Percentiles rank a stretch among this genome's conserved stretches.
phyloP scores from a whole-genome alignment of 2,113 vertebrate species.

The Seriola rivoliana region DNA sequence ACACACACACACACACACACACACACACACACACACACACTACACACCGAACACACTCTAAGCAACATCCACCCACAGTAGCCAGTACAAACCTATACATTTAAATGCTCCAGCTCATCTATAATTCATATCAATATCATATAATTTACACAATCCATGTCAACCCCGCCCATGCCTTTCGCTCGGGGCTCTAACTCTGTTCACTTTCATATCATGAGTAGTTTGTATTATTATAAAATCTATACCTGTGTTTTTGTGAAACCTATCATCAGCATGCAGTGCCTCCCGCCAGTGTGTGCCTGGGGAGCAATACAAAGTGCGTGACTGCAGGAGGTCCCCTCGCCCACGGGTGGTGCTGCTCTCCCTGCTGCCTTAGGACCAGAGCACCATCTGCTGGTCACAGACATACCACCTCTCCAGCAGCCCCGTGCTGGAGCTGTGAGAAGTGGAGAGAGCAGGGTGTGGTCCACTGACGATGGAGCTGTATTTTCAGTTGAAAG shows the following conservation, averaged over 20 bases:
- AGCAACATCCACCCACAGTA: neutral
- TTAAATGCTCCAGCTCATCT: conserved; percentile 44
- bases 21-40: no score
- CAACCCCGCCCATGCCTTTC: neutral
- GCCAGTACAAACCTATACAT: conserved; percentile 11
- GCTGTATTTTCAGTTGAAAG: neutral
- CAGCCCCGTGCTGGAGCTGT: neutral
- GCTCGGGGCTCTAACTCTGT: neutral
- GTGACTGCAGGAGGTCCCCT: conserved; percentile 13
- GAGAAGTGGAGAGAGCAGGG: neutral
- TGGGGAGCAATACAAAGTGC: conserved; percentile 1
- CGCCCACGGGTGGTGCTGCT: conserved; percentile 14
- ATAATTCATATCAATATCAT: conserved; percentile 50
- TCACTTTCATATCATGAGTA: neutral
- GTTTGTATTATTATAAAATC: conserved; percentile 28
- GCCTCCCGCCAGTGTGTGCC: conserved; percentile 25
- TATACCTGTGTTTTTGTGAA: neutral
- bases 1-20: no score
- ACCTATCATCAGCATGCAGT: neutral
- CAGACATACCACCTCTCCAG: neutral
- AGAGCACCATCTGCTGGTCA: conserved; percentile 60
- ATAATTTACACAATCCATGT: conserved; percentile 27
- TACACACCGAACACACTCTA: no score
- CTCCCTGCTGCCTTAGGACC: conserved; percentile 7
- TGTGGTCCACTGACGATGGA: neutral